These are phyloP conservation scores for Aquatica leii DNA, from an alignment of 2,888 invertebrate species.

Conservation along the genomic window DNA sequence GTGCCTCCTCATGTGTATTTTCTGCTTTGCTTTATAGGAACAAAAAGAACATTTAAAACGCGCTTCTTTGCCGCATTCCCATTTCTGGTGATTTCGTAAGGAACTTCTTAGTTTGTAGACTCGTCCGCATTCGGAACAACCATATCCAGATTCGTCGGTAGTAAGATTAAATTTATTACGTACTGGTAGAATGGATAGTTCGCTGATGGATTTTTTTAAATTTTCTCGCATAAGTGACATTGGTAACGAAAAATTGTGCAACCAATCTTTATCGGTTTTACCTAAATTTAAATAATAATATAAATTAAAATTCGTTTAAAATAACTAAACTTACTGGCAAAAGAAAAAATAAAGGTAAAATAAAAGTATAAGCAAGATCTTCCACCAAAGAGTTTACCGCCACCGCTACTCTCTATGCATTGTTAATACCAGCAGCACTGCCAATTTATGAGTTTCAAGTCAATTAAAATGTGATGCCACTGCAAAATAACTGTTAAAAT, in stretches of 20 bases:
- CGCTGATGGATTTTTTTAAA: conserved; percentile 5
- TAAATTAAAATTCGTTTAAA: not conserved
- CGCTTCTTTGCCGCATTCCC: conserved; percentile 11
- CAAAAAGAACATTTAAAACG: conserved; percentile 16
- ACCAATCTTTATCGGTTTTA: not conserved
- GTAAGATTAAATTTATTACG: not conserved
- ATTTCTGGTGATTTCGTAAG: conserved; percentile 10
- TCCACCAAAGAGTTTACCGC: too few species aligned
- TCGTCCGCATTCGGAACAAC: conserved; percentile 5
- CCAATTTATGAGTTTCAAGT: too few species aligned
- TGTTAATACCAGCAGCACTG: too few species aligned
- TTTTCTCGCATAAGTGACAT: conserved; percentile 18
- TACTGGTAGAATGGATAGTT: not conserved
- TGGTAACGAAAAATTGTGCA: not conserved
- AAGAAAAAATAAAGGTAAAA: too few species aligned
- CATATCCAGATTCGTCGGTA: not conserved
- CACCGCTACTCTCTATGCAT: too few species aligned
- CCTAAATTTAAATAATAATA: conserved; percentile 9
- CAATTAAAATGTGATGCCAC: too few species aligned
- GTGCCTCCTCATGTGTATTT: conserved; percentile 31
- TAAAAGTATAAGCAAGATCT: too few species aligned
- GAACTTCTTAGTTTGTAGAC: conserved; percentile 9
- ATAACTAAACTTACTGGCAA: too few species aligned
- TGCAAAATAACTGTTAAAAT: too few species aligned
- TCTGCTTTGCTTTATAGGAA: conserved; percentile 30